phyloP scores from a whole-genome alignment of 2,888 invertebrate species.

The Seladonia tumulorum region DNA sequence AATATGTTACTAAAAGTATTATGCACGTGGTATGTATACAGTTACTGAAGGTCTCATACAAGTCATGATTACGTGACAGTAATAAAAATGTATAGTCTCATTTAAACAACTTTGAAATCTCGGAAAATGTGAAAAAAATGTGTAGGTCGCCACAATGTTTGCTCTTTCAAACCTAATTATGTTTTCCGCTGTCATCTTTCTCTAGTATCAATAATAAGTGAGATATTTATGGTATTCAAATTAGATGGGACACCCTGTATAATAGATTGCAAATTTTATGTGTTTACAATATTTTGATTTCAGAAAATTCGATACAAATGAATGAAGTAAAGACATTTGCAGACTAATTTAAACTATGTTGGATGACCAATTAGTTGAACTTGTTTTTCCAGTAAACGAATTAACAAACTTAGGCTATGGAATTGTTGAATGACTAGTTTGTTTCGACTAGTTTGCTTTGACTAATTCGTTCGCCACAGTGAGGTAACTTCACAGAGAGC shows the following conservation, averaged over 20 bases:
- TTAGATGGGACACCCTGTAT: not conserved
- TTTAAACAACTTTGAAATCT: not conserved
- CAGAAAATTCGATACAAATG: not conserved
- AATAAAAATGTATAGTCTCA: not conserved
- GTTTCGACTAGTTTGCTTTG: not conserved
- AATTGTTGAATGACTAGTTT: not conserved
- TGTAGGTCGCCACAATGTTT: not conserved
- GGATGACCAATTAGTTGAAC: not conserved
- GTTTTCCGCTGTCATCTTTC: not conserved
- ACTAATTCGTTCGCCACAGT: conserved; percentile 4
- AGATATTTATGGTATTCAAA: not conserved
- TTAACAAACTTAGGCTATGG: not conserved
- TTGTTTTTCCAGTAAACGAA: not conserved
- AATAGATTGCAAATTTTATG: not conserved
- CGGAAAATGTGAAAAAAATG: not conserved
- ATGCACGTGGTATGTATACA: not conserved
- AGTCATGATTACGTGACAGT: not conserved
- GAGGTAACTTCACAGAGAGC: not conserved
- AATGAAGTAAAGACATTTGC: not conserved
- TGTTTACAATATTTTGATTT: not conserved
- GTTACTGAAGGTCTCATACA: not conserved
- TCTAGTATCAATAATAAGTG: not conserved
- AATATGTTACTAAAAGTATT: not conserved
- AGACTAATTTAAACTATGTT: not conserved
- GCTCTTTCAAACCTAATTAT: not conserved